A percentile compares a stretch with the other conserved stretches of the same genome.
These are phyloP conservation scores for Hymenochirus boettgeri DNA, from an alignment of 2,113 vertebrate species.

Conservation along the genomic window DNA sequence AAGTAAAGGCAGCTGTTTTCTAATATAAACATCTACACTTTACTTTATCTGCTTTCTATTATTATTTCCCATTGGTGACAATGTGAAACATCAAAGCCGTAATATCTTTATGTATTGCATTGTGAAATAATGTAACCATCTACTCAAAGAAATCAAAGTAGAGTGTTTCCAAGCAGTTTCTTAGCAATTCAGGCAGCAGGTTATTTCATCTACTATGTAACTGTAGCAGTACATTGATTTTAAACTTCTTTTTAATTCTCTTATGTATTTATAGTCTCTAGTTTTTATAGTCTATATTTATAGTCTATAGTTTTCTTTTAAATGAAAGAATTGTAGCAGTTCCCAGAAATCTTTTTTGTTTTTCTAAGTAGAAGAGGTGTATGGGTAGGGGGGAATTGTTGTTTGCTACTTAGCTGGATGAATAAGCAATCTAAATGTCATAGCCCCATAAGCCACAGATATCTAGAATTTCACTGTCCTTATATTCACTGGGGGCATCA, in stretches of 20 bases:
- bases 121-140: slow-evolving; percentile 70
- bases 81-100: slow-evolving; percentile 71
- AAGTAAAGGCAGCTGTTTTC: too few species aligned
- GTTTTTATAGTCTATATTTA: too few species aligned
- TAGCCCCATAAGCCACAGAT: too few species aligned
- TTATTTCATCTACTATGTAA: slow-evolving; percentile 75
- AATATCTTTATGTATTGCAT: slow-evolving; percentile 66
- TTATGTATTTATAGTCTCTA: slow-evolving; percentile 73
- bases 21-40: slow-evolving; percentile 52
- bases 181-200: slow-evolving; percentile 74
- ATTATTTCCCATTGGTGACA: slow-evolving; percentile 66
- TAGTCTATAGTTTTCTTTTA: slow-evolving; percentile 56
- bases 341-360: slow-evolving; percentile 61
- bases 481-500: too few species aligned
- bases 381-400: too few species aligned
- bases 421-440: too few species aligned
- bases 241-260: slow-evolving; percentile 75
- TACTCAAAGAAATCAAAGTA: slow-evolving; percentile 73
- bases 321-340: slow-evolving; percentile 70
- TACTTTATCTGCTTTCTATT: slow-evolving; percentile 57
- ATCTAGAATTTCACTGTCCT: too few species aligned
- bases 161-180: slow-evolving; percentile 79
- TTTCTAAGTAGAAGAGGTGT: slow-evolving; percentile 49
- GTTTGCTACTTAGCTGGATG: too few species aligned
- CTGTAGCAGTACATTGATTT: slow-evolving; percentile 78